Evolutionary conservation across 1,140 invertebrate genomes (phyloP), one percentile per base, ranked within the genome.

Genomic region (Panagrolaimus sp.): DNA sequence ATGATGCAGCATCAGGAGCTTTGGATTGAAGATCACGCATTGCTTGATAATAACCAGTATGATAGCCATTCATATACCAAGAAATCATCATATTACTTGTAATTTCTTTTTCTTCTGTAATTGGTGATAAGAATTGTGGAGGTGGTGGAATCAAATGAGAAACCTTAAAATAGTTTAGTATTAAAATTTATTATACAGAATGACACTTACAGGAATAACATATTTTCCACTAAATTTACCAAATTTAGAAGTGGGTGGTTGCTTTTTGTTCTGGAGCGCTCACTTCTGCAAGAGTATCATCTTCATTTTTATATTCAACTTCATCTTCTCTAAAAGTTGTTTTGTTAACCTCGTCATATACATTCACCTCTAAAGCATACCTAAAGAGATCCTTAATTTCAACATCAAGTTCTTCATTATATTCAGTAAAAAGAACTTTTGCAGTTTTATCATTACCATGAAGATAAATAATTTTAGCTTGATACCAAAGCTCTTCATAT

Each of bases 1-100:
- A 20, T 57, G 20, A 25, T 11, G 51, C 11, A 57, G 51, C 16
- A n/a, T n/a, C n/a, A n/a, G n/a, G n/a, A 16, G 51, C 51, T 27
- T 57, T 20, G 2, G 11, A 11, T 57, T 57, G 20, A 27, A 57
- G n/a, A 57, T 57, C 51, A 20, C 65, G n/a, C 27, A 71, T 66
- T 71, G 84, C 85, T 81, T 88, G 87, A 80, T 88, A 90, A 57
- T 88, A 87, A 51, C 91, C 91, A 9, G 91, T 92, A 77, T 93
- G 91, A 82, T 92, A 93, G 11, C 91, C 91, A 83, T 89, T 91
- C 88, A 92, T 91, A 78, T 92, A 93, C 91, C 91, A 93, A 16
- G 91, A 89, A 84, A 92, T 90, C 9, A 93, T 83, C 91, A 92
- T 92, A 44, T 89, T 89, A n/a, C 90, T 89, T 7, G 91, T 81